Evolutionary conservation across 1,140 invertebrate genomes (phyloP).

Genomic region (Holcopasites calliopsidis): DNA sequence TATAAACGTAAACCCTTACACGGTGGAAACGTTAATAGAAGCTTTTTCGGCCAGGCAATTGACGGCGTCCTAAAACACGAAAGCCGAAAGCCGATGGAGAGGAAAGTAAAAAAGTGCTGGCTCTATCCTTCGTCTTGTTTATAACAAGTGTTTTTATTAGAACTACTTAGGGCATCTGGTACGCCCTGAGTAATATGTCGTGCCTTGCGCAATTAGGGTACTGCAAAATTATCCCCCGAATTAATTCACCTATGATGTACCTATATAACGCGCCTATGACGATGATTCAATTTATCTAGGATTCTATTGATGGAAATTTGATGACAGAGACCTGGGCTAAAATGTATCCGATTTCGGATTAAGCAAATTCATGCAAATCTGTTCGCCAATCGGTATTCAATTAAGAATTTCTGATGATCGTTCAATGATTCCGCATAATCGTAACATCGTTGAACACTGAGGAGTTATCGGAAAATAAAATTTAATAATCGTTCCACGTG

Average conservation of each 20-base stretch:
- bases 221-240: not conserved
- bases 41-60: not conserved
- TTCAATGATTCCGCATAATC: not conserved
- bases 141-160: no score
- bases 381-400: not conserved
- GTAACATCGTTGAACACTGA: no score
- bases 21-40: not conserved
- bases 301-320: not conserved
- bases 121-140: no score
- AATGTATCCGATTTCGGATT: not conserved
- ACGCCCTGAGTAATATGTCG: no score
- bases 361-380: slow-evolving; percentile 2
- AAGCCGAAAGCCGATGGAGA: not conserved
- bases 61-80: not conserved
- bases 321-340: not conserved
- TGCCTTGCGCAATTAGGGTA: no score
- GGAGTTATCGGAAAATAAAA: not conserved
- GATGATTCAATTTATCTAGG: not conserved
- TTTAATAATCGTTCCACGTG: not conserved
- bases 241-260: not conserved
- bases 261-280: not conserved
- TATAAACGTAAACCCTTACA: no score
- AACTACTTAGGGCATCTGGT: no score
- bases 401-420: not conserved
- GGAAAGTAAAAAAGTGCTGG: no score